Conservation (phyloP, 2,113 vertebrate species). For the zebrafish (Danio rerio) region GRCz12tu NC_133198.1:24046501-24047000, state of each 20-base stretch:
- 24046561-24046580: too few relatives aligned
- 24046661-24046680: too few relatives aligned
- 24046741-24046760: slow-evolving; percentile 80
- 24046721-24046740: slow-evolving; percentile 68
- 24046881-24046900: not conserved
- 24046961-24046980: slow-evolving; percentile 85
- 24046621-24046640: too few relatives aligned
- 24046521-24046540: too few relatives aligned
- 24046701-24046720: too few relatives aligned
- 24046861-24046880: slow-evolving; percentile 76
- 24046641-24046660: too few relatives aligned
- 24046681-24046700: too few relatives aligned
- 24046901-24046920: not conserved
- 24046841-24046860: slow-evolving; percentile 83
- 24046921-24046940: slow-evolving; percentile 72
- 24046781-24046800: slow-evolving; percentile 86
- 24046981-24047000: slow-evolving; percentile 84
- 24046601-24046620: too few relatives aligned
- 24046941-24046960: slow-evolving; percentile 82
- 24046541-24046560: too few relatives aligned
- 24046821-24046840: slow-evolving; percentile 83
- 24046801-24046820: slow-evolving; percentile 82
- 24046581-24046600: too few relatives aligned
- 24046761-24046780: slow-evolving; percentile 84
- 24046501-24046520: too few relatives aligned